These are phyloP conservation scores for Orthosia incerta DNA, from an alignment of 2,888 invertebrate species.

Conservation along the genomic window DNA sequence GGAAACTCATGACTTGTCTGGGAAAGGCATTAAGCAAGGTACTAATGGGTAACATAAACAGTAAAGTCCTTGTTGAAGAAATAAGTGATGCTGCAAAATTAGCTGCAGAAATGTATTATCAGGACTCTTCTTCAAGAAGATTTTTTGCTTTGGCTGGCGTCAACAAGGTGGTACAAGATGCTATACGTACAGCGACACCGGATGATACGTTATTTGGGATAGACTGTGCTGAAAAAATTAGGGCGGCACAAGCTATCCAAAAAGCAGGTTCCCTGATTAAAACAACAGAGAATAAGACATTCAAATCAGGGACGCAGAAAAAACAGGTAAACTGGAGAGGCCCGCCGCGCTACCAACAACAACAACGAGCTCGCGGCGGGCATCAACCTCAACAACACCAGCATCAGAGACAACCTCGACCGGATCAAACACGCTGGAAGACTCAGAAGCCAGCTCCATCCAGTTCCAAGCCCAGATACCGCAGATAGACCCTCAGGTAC, in stretches of 20 bases:
- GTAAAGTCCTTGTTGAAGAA: background rate
- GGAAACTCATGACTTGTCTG: background rate
- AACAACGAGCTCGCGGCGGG: slow-evolving; percentile 17
- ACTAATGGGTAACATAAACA: background rate
- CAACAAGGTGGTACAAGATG: too few species aligned
- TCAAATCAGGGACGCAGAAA: background rate
- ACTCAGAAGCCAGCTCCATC: slow-evolving; percentile 12
- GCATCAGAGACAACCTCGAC: slow-evolving; percentile 4
- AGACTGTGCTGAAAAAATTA: slow-evolving; percentile 11
- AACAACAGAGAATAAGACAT: background rate
- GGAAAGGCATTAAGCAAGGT: background rate
- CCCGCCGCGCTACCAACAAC: slow-evolving; percentile 14
- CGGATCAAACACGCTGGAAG: slow-evolving; percentile 9
- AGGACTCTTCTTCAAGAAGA: too few species aligned
- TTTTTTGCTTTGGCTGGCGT: too few species aligned
- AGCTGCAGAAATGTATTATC: too few species aligned
- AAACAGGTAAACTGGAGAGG: slow-evolving; percentile 15
- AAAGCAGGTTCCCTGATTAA: background rate
- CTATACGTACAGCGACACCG: too few species aligned
- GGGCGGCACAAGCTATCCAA: slow-evolving; percentile 4
- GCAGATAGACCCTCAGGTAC: slow-evolving; percentile 13
- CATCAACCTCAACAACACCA: background rate
- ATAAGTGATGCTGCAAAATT: background rate
- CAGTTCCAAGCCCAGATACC: slow-evolving; percentile 2
- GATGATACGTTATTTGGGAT: slow-evolving; percentile 7